Base-by-base conservation (phyloP, 2,797 vertebrate genomes). In the Pantherophis alleghaniensis region DNA sequence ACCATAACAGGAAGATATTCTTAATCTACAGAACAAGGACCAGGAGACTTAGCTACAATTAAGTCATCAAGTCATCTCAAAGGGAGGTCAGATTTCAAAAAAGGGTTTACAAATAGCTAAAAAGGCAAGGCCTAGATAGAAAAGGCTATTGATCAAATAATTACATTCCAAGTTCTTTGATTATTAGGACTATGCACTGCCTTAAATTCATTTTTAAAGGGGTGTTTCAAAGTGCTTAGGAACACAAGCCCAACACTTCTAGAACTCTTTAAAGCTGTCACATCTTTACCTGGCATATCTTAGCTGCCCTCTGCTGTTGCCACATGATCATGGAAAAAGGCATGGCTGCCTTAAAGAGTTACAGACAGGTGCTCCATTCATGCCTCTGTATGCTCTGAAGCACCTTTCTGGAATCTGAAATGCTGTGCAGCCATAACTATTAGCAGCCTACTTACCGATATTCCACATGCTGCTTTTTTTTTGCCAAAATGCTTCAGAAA, bases 401-500 rank as follows among this genome's bases (percentile, higher is more conserved):
- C 37, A 47, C 37, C 20, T 83, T 83, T 83, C 20, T 83, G 9
- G 42, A 24, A 83, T 83, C 37, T 83, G 42, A 83, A 47, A 42
- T 83, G 74, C 20, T 42, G 79, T 12, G 22, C 42, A 83, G 79
- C 42, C 42, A 12, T 83, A 83, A 83, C 18, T 22, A 83, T 83
- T 47, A 91, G 91, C 88, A 63, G 83, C 93, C 94, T 93, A 96
- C 98, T 98, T 97, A 99, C 99, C 13, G 98, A 98, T 97, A 99
- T 99, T 90, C 99, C 99, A 24, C 98, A 98, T 2, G 99, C 99
- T 1, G 99, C 98, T 0, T 97, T 98, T 97, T 98, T 99, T 98
- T 99, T 99, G 59, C 99, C 99, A 95, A 99, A 99, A 95, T 97
- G 97, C 96, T 98, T 97, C 91, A 99, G 98, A 92, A 99, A 98